Base-by-base conservation (phyloP, 2,797 vertebrate genomes). In the Halcyon chelicuti region DNA sequence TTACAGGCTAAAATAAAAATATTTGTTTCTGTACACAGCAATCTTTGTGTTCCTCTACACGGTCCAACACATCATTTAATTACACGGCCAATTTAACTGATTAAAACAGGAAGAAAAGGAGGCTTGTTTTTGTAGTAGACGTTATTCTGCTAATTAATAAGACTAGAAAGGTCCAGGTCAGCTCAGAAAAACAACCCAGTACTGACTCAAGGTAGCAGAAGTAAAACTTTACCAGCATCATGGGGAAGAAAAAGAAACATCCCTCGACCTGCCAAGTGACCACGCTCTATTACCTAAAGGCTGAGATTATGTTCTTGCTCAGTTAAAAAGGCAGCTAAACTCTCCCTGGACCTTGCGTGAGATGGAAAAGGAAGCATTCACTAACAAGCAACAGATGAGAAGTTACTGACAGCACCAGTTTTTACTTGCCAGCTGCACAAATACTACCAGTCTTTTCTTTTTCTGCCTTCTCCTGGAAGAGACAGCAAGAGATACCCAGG, bases 301-400 rank as follows among this genome's bases (percentile, higher is more conserved):
- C 35, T 60, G 54, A 57, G 5, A 11, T 17, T 0, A 5, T 5
- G 1, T 0, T 60, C 40, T 4, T 3, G 68, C 42, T 26, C 71
- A 44, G 28, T 3, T 14, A 5, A 33, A 10, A 14, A 16, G 23
- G 35, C 39, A 28, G 73, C 73, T 61, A 51, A 51, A 80, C 49
- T 77, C 58, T 20, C 5, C 0, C 0, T 3, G 17, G 39, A 42
- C 51, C 35, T 62, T 13, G 19, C 0, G 0, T 0, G 29, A 47
- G 8, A 29, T 0, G 0, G 60, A 25, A 52, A 31, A 21, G 33
- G 60, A 91, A 49, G 9, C 0, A 0, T 4, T 52, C 11, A 6
- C 47, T 39, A 86, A 57, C 44, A 26, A 57, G 76, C 16, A 5
- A 8, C 4, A 5, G 8, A 58, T 5, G 23, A 83, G 72, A 40